Percentiles rank a stretch among this genome's conserved stretches.
Evolutionary conservation across 2,888 invertebrate species (phyloP).

Genomic region (Norana najaformis): DNA sequence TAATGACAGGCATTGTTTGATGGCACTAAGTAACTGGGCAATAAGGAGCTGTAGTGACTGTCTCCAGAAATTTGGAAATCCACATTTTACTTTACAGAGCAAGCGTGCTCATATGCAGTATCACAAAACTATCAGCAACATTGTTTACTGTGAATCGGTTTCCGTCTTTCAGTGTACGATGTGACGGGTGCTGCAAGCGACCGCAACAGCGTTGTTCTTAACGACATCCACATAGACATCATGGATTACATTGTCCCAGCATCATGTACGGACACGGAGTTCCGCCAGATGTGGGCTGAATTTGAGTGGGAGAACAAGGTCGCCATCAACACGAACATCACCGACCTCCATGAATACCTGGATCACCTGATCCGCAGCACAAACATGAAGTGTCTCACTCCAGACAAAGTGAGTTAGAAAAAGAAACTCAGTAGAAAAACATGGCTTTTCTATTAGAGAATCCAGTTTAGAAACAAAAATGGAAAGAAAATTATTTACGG

Average conservation of each 20-base stretch:
- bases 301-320: constrained; percentile 99
- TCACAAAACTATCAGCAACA: too few species aligned
- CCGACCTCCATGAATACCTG: constrained; percentile 88
- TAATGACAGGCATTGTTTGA: too few species aligned
- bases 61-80: too few species aligned
- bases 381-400: constrained; percentile 98
- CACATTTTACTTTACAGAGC: too few species aligned
- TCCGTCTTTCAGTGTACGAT: constrained; percentile 78
- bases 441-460: too few species aligned
- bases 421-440: not conserved
- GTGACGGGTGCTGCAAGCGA: constrained; percentile 88
- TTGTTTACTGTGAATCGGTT: not conserved
- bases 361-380: constrained; percentile 88
- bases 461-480: too few species aligned
- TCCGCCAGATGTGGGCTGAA: constrained; percentile 99
- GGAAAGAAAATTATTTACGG: too few species aligned
- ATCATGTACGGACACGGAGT: constrained; percentile 89
- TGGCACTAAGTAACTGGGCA: too few species aligned
- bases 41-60: too few species aligned
- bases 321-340: constrained; percentile 86
- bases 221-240: constrained; percentile 99
- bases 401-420: constrained; percentile 76
- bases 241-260: constrained; percentile 89
- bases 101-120: too few species aligned
- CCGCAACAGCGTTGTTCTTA: constrained; percentile 94